Percentiles rank a stretch among this genome's conserved stretches.
Evolutionary conservation across 2,888 invertebrate genomes (phyloP).

Genomic region (Sarcophaga variegata): DNA sequence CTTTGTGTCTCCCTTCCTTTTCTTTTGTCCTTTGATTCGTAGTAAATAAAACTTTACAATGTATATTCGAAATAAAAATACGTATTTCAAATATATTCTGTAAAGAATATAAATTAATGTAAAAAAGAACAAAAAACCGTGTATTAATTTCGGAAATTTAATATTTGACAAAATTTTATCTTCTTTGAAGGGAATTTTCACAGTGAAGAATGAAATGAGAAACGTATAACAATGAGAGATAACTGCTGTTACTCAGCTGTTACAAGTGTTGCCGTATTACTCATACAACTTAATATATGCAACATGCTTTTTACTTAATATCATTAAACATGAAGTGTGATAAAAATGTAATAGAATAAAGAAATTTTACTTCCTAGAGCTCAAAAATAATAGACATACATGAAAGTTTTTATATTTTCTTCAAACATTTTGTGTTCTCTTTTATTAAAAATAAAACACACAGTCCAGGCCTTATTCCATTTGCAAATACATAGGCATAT

Average conservation of each 20-base stretch:
- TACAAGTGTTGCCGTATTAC: slow-evolving; percentile 12
- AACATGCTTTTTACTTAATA: neutral
- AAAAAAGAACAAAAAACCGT: slow-evolving; percentile 40
- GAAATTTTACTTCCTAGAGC: neutral
- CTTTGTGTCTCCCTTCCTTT: slow-evolving; percentile 8
- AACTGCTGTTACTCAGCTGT: slow-evolving; percentile 34
- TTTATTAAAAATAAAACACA: too few relatives aligned
- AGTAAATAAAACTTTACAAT: slow-evolving; percentile 28
- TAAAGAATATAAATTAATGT: slow-evolving; percentile 27
- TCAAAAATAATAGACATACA: too few relatives aligned
- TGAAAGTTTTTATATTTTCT: too few relatives aligned
- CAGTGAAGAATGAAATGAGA: neutral
- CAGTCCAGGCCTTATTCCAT: too few relatives aligned
- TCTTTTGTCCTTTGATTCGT: neutral
- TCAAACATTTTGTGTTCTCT: too few relatives aligned
- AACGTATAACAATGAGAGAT: slow-evolving; percentile 7
- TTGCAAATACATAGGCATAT: too few relatives aligned
- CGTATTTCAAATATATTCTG: neutral
- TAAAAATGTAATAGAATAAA: neutral
- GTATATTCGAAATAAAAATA: neutral
- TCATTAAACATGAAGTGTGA: neutral
- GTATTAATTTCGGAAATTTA: neutral
- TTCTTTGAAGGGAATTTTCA: slow-evolving; percentile 27
- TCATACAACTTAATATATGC: neutral
- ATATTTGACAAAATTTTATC: slow-evolving; percentile 18